Percentiles rank a stretch among this genome's conserved stretches.
These are phyloP conservation scores for Mormyrops boulengeri DNA, from an alignment of 2,797 vertebrate genomes.

Conservation along the genomic window DNA sequence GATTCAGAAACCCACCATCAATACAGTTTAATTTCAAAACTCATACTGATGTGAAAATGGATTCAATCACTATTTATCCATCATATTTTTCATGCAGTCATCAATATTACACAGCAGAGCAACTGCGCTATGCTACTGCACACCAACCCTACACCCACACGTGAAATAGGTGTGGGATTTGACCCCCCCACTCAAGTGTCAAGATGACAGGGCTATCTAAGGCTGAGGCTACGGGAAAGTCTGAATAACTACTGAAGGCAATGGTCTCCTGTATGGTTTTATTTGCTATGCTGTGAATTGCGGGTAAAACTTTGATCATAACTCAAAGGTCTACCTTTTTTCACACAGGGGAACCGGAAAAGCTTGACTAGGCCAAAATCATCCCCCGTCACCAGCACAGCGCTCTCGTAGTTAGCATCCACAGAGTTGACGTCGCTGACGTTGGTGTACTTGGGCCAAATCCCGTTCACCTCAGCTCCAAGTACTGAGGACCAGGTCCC, in stretches of 20 bases:
- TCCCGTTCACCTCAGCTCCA: slow-evolving; percentile 83
- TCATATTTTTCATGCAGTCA: background rate
- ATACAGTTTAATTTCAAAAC: background rate
- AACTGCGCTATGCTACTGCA: background rate
- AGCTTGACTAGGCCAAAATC: slow-evolving; percentile 88
- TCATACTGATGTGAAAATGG: background rate
- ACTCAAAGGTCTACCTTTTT: slow-evolving; percentile 67
- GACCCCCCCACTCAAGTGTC: background rate
- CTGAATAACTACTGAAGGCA: background rate
- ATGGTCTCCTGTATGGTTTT: background rate
- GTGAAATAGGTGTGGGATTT: background rate
- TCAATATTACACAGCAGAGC: background rate
- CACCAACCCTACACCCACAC: background rate
- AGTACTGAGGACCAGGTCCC: slow-evolving; percentile 85
- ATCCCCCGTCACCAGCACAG: slow-evolving; percentile 79
- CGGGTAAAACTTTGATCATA: background rate
- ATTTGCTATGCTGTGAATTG: background rate
- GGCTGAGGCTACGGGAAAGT: background rate
- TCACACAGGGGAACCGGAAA: slow-evolving; percentile 84
- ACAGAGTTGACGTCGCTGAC: slow-evolving; percentile 82
- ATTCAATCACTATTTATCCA: background rate
- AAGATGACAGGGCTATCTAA: background rate
- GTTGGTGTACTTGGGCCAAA: slow-evolving; percentile 89
- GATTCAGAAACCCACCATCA: slow-evolving; percentile 13
- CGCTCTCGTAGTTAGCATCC: slow-evolving; percentile 85